These are phyloP conservation scores for Geodia barretti DNA, from an alignment of 37 sponge, comb jelly and placozoan species.

Conservation along the genomic window DNA sequence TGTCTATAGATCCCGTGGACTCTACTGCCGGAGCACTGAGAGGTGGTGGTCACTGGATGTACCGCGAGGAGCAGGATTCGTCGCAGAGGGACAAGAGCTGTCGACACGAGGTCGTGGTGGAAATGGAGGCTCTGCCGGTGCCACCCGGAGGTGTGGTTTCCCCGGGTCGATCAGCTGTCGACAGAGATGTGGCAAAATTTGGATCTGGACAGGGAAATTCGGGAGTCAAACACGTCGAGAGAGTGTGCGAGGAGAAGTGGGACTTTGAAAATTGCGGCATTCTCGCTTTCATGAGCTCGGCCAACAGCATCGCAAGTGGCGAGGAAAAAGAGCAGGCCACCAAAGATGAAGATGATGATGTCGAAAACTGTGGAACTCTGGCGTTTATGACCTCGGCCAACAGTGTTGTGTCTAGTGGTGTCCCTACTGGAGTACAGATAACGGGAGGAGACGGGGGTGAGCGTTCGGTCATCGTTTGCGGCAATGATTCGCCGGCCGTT, in stretches of 20 bases:
- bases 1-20: not conserved
- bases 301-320: not conserved
- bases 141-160: no score
- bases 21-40: not conserved
- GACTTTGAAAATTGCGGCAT: not conserved
- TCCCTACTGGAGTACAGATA: no score
- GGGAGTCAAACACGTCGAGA: no score
- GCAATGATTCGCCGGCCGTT: not conserved
- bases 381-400: not conserved
- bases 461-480: not conserved
- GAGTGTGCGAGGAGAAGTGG: no score
- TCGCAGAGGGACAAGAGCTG: not conserved
- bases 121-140: no score
- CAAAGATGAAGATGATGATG: not conserved
- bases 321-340: not conserved
- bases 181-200: no score
- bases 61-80: not conserved
- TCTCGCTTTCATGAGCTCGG: not conserved
- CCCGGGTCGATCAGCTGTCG: no score
- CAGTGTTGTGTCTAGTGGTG: not conserved
- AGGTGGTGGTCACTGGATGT: not conserved
- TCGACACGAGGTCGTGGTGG: not conserved
- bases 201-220: no score
- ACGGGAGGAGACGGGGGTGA: no score
- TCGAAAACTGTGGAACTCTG: not conserved